Evolutionary conservation across 2,797 vertebrate species (phyloP).

Genomic region (Acestrorhynchus altus): DNA sequence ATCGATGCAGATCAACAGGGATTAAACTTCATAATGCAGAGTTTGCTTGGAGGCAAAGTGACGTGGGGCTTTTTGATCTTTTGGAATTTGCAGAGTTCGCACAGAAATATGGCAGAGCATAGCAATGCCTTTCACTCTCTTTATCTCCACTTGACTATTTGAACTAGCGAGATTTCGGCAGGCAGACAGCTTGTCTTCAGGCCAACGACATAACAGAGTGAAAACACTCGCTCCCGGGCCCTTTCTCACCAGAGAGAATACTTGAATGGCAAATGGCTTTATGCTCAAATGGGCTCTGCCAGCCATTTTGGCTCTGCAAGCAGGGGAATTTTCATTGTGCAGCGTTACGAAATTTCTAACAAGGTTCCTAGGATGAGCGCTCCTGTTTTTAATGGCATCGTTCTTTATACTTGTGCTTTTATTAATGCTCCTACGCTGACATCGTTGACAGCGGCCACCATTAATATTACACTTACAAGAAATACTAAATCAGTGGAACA

Average conservation of each 20-base stretch:
- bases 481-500: slow-evolving; percentile 23
- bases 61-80: slow-evolving; percentile 66
- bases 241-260: slow-evolving; percentile 51
- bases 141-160: slow-evolving; percentile 54
- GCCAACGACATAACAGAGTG: slow-evolving; percentile 34
- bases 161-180: slow-evolving; percentile 50
- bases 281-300: slow-evolving; percentile 46
- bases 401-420: slow-evolving; percentile 8
- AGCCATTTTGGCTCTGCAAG: slow-evolving; percentile 39
- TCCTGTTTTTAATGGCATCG: slow-evolving; percentile 27
- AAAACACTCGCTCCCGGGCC: slow-evolving; percentile 44
- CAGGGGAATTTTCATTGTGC: slow-evolving; percentile 34
- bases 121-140: slow-evolving; percentile 33
- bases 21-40: slow-evolving; percentile 75
- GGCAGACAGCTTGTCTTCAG: slow-evolving; percentile 50
- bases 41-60: slow-evolving; percentile 64
- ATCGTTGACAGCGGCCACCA: neutral
- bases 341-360: slow-evolving; percentile 39
- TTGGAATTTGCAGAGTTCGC: slow-evolving; percentile 57
- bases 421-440: slow-evolving; percentile 16
- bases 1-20: slow-evolving; percentile 75
- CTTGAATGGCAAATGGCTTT: slow-evolving; percentile 52
- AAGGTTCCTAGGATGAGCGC: slow-evolving; percentile 9
- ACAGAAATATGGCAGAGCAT: slow-evolving; percentile 26
- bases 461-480: slow-evolving; percentile 33